Conservation (phyloP, 2,888 invertebrate genomes). For the Cerastoderma edule region DNA sequence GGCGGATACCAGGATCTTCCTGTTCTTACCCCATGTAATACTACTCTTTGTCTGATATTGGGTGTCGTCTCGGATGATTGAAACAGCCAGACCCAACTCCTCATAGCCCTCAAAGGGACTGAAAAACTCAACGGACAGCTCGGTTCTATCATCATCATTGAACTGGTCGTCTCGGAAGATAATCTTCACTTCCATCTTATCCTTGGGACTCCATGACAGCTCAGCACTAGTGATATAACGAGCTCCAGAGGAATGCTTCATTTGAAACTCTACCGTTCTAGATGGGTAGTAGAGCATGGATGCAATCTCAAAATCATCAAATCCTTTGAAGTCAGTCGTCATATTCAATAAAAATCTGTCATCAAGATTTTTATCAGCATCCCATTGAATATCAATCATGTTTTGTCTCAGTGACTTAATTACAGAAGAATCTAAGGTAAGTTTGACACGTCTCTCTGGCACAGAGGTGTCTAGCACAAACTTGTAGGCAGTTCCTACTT, state of each 20-base stretch:
- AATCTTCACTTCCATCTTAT: slow-evolving; percentile 50
- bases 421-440: slow-evolving; percentile 40
- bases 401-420: slow-evolving; percentile 44
- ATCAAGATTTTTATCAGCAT: slow-evolving; percentile 65
- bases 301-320: slow-evolving; percentile 58
- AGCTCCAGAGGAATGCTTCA: slow-evolving; percentile 54
- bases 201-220: slow-evolving; percentile 65
- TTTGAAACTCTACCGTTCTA: slow-evolving; percentile 46
- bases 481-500: slow-evolving; percentile 29
- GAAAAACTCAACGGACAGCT: slow-evolving; percentile 52
- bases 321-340: slow-evolving; percentile 47
- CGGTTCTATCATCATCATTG: slow-evolving; percentile 40
- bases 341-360: slow-evolving; percentile 56
- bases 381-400: slow-evolving; percentile 67
- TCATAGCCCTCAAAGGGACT: slow-evolving; percentile 64
- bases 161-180: slow-evolving; percentile 54
- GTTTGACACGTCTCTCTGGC: slow-evolving; percentile 58
- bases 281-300: slow-evolving; percentile 58
- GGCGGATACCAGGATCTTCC: slow-evolving; percentile 54
- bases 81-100: slow-evolving; percentile 54
- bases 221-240: slow-evolving; percentile 57
- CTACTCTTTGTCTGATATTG: slow-evolving; percentile 51
- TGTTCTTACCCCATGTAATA: slow-evolving; percentile 60
- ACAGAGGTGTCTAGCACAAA: slow-evolving; percentile 48
- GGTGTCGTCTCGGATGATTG: slow-evolving; percentile 42